phyloP scores from a whole-genome alignment of 2,113 vertebrate genomes.

The Gymnogyps californianus region DNA sequence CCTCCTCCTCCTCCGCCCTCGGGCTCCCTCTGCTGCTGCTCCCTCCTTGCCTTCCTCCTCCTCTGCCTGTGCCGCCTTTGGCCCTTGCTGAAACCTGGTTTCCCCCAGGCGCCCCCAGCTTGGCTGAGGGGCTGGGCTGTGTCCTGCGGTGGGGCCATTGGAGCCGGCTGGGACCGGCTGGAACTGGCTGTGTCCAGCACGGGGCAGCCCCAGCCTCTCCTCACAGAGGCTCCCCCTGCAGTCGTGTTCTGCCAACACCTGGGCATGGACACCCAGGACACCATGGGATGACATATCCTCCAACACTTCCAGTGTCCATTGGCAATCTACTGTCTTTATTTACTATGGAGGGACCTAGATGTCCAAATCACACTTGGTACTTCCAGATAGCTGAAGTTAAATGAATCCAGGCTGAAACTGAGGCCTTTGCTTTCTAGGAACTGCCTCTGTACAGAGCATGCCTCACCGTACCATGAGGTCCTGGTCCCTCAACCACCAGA shows the following conservation, averaged over 20 bases:
- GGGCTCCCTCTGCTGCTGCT: too few relatives aligned
- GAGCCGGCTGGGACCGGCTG: too few relatives aligned
- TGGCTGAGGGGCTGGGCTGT: too few relatives aligned
- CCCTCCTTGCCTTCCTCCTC: too few relatives aligned
- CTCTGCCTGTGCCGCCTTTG: too few relatives aligned
- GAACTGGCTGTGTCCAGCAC: too few relatives aligned
- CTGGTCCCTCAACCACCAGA: not conserved
- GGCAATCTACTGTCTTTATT: not conserved
- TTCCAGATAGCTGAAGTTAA: not conserved
- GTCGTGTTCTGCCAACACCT: too few relatives aligned
- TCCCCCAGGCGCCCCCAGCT: too few relatives aligned
- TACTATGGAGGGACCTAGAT: not conserved
- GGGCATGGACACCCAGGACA: not conserved
- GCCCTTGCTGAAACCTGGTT: too few relatives aligned
- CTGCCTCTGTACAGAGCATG: not conserved
- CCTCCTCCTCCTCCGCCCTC: too few relatives aligned
- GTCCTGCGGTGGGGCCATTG: too few relatives aligned
- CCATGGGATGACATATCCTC: not conserved
- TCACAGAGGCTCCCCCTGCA: not conserved
- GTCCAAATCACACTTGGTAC: not conserved
- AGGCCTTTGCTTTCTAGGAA: not conserved
- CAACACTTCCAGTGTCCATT: not conserved
- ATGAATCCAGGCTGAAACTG: not conserved
- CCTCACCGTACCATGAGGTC: not conserved
- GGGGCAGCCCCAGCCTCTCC: not conserved